Conservation (phyloP, 2,113 vertebrate species). For the Takifugu bimaculatus region DNA sequence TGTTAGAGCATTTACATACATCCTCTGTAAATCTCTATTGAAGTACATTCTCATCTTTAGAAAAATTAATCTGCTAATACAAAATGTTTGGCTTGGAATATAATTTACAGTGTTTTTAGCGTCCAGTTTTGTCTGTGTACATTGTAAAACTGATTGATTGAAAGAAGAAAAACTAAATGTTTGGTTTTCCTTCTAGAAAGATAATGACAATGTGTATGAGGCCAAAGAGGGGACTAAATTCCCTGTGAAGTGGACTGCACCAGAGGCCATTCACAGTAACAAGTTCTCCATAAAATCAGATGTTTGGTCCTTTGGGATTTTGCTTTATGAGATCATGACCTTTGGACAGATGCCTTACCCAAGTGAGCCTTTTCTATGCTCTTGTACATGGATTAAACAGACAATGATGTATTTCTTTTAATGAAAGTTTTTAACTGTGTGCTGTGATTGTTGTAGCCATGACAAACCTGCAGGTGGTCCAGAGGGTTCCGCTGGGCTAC, state of each 20-base stretch:
- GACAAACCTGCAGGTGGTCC: constrained; percentile 81
- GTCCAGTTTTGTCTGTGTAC: no score
- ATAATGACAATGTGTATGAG: constrained; percentile 83
- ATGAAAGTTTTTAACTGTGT: neutral
- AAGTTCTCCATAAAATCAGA: constrained; percentile 93
- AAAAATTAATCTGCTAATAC: no score
- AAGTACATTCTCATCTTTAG: no score
- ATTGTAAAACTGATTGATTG: neutral
- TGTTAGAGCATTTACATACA: no score
- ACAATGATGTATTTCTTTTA: no score
- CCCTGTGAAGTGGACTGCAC: constrained; percentile 97
- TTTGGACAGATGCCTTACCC: constrained; percentile 90
- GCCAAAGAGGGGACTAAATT: constrained; percentile 82
- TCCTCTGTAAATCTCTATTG: no score
- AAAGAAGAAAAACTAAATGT: neutral
- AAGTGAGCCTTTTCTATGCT: constrained; percentile 68
- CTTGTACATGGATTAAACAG: no score
- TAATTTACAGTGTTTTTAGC: no score
- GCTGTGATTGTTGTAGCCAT: constrained; percentile 69
- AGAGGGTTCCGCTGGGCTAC: constrained; percentile 77
- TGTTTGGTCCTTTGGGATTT: constrained; percentile 94
- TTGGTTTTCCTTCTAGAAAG: constrained; percentile 63
- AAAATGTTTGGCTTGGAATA: no score
- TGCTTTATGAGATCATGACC: constrained; percentile 93
- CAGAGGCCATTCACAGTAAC: constrained; percentile 80